Conservation (phyloP, 2,113 vertebrate genomes). For the Rhizomys pruinosus region DNA sequence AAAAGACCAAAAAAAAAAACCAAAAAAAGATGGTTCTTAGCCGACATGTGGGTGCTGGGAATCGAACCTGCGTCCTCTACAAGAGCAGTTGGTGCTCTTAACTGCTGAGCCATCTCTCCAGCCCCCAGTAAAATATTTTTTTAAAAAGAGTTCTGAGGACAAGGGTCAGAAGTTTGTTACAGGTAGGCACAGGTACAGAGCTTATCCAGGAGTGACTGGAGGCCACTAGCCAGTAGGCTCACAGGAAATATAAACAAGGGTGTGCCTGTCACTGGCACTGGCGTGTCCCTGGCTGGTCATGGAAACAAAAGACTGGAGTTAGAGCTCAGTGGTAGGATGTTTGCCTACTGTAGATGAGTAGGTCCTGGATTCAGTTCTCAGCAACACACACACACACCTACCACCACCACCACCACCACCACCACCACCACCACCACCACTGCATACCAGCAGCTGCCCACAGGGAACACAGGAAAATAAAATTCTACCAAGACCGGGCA, state of each 20-base stretch:
- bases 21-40: too few relatives aligned
- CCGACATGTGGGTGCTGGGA: too few relatives aligned
- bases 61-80: too few relatives aligned
- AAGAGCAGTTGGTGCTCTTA: too few relatives aligned
- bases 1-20: too few relatives aligned
- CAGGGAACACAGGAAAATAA: background rate
- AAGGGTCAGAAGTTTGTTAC: background rate
- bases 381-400: background rate
- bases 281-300: background rate
- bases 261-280: background rate
- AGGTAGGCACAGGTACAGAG: background rate
- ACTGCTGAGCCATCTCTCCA: too few relatives aligned
- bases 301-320: background rate
- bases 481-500: background rate
- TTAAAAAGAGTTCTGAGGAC: conserved; percentile 1
- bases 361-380: too few relatives aligned
- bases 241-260: background rate
- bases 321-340: background rate
- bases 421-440: too few relatives aligned
- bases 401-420: too few relatives aligned
- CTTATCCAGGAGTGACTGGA: background rate
- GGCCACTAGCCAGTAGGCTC: background rate
- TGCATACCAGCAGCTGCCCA: background rate
- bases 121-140: too few relatives aligned
- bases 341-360: background rate